phyloP scores from a whole-genome alignment of 2,113 vertebrate genomes.

The Oryzias melastigma region DNA sequence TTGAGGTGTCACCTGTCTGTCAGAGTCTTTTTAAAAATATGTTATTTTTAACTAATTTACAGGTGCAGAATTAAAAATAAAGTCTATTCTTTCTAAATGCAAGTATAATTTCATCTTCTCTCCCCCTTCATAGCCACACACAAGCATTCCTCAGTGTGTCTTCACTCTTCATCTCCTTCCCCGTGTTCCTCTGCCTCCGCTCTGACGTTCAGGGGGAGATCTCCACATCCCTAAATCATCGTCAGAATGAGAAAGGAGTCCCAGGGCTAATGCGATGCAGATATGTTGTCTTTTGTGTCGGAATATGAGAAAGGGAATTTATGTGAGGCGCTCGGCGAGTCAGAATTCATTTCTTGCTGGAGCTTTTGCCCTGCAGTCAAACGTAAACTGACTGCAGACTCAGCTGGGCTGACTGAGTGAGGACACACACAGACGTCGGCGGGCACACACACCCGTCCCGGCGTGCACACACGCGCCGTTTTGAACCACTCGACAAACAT shows the following conservation, averaged over 20 bases:
- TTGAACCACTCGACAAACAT: constrained; percentile 37
- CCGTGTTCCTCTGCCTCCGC: constrained; percentile 42
- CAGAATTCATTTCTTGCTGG: constrained; percentile 77
- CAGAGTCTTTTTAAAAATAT: no score
- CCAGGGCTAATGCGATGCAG: constrained; percentile 65
- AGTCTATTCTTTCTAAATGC: constrained; percentile 10
- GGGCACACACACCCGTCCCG: not conserved
- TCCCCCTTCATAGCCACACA: constrained; percentile 15
- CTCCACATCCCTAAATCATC: constrained; percentile 69
- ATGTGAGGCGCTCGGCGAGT: constrained; percentile 71
- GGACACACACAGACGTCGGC: constrained; percentile 52
- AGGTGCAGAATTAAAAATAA: constrained; percentile 19
- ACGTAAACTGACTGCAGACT: constrained; percentile 77
- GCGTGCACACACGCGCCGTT: constrained; percentile 22
- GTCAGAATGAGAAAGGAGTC: constrained; percentile 70
- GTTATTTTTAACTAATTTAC: not conserved
- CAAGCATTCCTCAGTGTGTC: constrained; percentile 38
- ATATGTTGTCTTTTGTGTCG: constrained; percentile 75
- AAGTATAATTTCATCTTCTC: constrained; percentile 24
- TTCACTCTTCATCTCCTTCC: constrained; percentile 51
- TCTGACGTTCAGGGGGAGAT: constrained; percentile 60
- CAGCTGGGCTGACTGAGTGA: constrained; percentile 76
- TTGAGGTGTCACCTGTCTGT: no score
- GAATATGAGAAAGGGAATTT: constrained; percentile 78
- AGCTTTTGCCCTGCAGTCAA: constrained; percentile 80